Base-by-base conservation (phyloP, 1,140 invertebrate species). In the Pogonognathellus flavescens region DNA sequence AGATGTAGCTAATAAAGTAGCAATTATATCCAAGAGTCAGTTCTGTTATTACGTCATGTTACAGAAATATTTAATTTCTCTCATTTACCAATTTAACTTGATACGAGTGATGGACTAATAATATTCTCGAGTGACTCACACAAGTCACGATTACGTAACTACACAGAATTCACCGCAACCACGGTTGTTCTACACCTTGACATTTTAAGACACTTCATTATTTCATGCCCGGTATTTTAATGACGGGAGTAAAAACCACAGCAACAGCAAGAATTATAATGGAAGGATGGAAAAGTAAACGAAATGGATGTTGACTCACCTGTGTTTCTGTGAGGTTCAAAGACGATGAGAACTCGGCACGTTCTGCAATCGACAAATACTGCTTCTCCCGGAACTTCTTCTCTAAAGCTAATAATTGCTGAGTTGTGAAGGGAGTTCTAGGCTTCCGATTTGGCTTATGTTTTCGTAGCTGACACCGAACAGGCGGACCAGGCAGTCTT, bases 391-490 rank as follows among this genome's bases (percentile, higher is more conserved):
- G 89, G 90, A 94, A 94, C 89, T 94, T 94, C 87, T 91, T 90
- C 89, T 94, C 94, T 84, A 94, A 89, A 10, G 93, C 92, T 87
- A 93, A 88, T 50, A 94, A 89, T 89, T 94, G 93, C 86, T 94
- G 93, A 10, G 93, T 93, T 5, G 93, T 94, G 90, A 94, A 94
- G 5, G 94, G 94, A 6, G 94, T 94, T 52, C 94, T 89, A 18
- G 94, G 94, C 89, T 94, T 94, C 62, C 94, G 90, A 90, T 94
- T 94, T 80, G 93, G 93, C 89, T 94, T 94, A 90, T 94, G 94
- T 87, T 94, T 94, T 82, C 94, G 87, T 62, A 94, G 90, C 85
- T 93, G 93, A 89, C 93, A 94, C 88, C 93, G 93, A 80, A 92
- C 90, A 53, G 92, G 91, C 60, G 89, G 89, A 72, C 88, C 88